Conservation (phyloP, 2,113 vertebrate genomes). For the Cyanoderma ruficeps region DNA sequence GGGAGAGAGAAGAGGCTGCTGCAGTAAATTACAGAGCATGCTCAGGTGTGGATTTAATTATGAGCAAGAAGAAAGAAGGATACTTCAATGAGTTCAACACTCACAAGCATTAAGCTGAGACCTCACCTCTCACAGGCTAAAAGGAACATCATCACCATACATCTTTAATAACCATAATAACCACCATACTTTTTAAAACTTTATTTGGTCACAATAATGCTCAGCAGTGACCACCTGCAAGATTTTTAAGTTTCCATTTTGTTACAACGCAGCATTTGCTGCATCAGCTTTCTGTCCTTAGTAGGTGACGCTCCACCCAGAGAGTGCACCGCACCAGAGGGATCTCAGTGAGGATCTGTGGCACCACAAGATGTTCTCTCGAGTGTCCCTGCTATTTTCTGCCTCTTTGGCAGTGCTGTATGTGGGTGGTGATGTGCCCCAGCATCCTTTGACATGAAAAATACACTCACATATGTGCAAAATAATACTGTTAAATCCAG, state of each 20-base stretch:
- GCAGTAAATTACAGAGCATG: conserved; percentile 32
- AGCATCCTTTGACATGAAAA: background rate
- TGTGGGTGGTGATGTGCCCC: background rate
- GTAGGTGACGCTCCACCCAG: background rate
- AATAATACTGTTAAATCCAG: background rate
- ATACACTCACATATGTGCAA: background rate
- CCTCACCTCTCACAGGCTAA: background rate
- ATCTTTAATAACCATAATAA: background rate
- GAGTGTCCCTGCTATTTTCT: background rate
- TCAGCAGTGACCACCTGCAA: background rate
- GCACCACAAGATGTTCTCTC: background rate
- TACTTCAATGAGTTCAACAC: background rate
- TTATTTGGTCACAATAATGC: background rate
- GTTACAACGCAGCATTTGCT: background rate
- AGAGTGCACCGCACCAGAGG: rapidly evolving
- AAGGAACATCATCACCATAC: background rate
- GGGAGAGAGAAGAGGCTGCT: conserved; percentile 4
- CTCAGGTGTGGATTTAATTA: conserved; percentile 9
- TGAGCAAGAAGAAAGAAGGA: conserved; percentile 5
- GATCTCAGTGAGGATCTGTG: background rate
- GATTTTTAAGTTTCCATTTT: background rate
- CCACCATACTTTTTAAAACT: background rate
- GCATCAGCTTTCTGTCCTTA: background rate
- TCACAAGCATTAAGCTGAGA: background rate
- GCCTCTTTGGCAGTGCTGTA: background rate